Conservation (phyloP, 1,140 invertebrate genomes). For the Brachionus sp. region DNA sequence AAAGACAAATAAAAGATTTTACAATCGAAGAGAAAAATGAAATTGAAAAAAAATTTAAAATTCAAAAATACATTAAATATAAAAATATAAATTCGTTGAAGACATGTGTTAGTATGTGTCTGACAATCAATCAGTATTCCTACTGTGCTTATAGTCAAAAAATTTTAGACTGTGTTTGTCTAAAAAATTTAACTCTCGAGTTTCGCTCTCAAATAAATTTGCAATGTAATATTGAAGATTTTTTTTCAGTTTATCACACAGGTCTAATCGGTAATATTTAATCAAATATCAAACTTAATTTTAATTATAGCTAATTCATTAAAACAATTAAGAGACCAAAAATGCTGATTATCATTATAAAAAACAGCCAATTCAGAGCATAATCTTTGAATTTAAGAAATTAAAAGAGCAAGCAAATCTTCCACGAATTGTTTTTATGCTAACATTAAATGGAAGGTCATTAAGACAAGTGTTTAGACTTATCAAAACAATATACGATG, state of each 20-base stretch:
- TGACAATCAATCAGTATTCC: slow-evolving; percentile 9
- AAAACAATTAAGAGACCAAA: neutral
- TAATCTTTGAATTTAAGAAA: neutral
- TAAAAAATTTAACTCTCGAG: neutral
- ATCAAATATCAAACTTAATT: neutral
- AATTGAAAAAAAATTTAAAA: slow-evolving; percentile 64
- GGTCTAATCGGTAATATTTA: neutral
- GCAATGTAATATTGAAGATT: neutral
- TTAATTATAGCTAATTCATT: too few relatives aligned
- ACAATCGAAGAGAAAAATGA: slow-evolving; percentile 51
- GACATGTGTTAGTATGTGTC: neutral
- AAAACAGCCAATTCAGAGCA: neutral
- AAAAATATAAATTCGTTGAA: neutral
- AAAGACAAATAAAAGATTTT: neutral
- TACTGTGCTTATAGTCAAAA: neutral
- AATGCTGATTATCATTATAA: neutral
- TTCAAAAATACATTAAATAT: neutral
- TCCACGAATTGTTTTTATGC: slow-evolving; percentile 77
- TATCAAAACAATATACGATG: slow-evolving; percentile 80
- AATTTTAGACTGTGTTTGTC: neutral
- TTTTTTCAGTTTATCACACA: neutral
- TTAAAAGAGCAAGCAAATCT: neutral
- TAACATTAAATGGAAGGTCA: slow-evolving; percentile 90
- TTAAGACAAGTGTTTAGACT: slow-evolving; percentile 85
- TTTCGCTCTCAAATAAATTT: neutral